Evolutionary conservation across 2,797 vertebrate genomes (phyloP), one percentile per base, ranked within the genome.

Genomic region (Sebastes cheni): DNA sequence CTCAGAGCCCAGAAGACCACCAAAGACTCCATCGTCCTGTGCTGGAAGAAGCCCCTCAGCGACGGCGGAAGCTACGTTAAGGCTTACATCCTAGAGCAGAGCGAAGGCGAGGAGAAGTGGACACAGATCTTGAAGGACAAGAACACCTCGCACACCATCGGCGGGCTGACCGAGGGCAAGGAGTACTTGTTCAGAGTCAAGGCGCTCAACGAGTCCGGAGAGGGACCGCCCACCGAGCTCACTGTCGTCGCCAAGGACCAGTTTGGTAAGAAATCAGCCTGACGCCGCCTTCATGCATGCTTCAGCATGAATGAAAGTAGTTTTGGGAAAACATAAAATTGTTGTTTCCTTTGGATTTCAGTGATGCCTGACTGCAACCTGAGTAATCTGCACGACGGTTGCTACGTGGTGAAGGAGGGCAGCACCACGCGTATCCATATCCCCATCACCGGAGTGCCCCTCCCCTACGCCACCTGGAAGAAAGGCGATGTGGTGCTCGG

Each of bases 1-100:
- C 96, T 99, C 83, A 99, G 96, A 93, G 92, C 96, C 75, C 87
- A 91, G 70, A 95, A 95, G 72, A 94, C 98, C 76, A 98, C 96
- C 76, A 99, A 98, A 87, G 96, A 97, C 77, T 98, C 97, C 0
- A 97, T 98, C 79, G 96, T 84, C 70, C 91, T 99, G 87, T 93
- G 92, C 74, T 99, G 99, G 99, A 99, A 99, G 91, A 99, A 98
- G 83, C 99, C 99, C 58, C 84, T 97, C 77, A 97, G 95, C 54
- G 97, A 99, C 81, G 99, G 99, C 18, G 98, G 98, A 89, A 99
- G 98, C 89, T 93, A 95, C 62, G 94, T 99, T 81, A 96, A 77
- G 8, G 97, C 96, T 39, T 99, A 99, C 81, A 86, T 95, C 75
- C 94, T 99, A 1, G 98, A 99, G 82, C 94, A 97, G 77, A 94